A percentile compares a stretch with the other conserved stretches of the same genome.
Conservation (phyloP, 2,888 invertebrate genomes). For the Ecdyonurus torrentis region DNA sequence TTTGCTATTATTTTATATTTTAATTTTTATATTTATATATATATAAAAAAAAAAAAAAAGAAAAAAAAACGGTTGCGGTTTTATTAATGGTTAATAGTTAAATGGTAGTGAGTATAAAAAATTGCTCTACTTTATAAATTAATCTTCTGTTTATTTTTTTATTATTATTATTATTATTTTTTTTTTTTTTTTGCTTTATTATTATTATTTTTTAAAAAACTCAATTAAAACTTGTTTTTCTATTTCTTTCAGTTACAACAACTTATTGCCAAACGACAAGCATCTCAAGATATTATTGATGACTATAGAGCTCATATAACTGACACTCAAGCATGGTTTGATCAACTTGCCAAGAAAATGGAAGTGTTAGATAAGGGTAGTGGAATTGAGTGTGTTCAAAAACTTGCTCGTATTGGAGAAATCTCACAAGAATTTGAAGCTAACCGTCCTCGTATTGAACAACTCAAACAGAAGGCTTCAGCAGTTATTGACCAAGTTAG, state of each 20-base stretch:
- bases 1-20: constrained; percentile 1
- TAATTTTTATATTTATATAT: neutral
- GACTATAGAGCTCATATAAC: constrained; percentile 58
- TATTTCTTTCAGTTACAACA: constrained; percentile 33
- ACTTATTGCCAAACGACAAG: constrained; percentile 57
- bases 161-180: too few species aligned
- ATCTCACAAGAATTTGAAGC: constrained; percentile 56
- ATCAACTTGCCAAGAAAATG: constrained; percentile 58
- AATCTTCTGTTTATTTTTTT: too few species aligned
- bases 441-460: constrained; percentile 41
- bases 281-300: constrained; percentile 57
- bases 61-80: too few species aligned
- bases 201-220: neutral
- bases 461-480: constrained; percentile 35
- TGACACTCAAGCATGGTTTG: constrained; percentile 67
- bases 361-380: constrained; percentile 72
- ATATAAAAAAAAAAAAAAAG: too few species aligned
- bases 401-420: constrained; percentile 54
- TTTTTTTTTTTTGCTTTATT: constrained; percentile 3
- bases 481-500: constrained; percentile 60
- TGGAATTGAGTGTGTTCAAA: constrained; percentile 63
- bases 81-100: too few species aligned
- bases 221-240: neutral
- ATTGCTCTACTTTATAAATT: too few species aligned
- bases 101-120: too few species aligned